Evolutionary conservation across 1,140 invertebrate species (phyloP).

Genomic region (Zaprionus camerounensis): DNA sequence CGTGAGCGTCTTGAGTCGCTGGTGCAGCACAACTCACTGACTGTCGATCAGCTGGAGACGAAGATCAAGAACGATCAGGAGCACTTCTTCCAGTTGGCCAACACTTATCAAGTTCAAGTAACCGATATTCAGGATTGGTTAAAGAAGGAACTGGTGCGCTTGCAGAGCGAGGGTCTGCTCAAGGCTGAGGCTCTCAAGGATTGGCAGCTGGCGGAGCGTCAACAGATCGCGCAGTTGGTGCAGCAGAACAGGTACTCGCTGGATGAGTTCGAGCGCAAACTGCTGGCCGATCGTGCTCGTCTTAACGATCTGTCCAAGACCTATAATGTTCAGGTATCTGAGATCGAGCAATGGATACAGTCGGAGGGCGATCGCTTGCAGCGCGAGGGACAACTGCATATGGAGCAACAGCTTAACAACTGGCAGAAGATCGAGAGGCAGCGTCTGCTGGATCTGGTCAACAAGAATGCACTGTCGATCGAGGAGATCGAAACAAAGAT

Average conservation of each 20-base stretch:
- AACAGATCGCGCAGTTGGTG: conserved; percentile 63
- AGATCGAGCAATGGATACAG: conserved; percentile 79
- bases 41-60: conserved; percentile 70
- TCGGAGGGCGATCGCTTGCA: conserved; percentile 76
- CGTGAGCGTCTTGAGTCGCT: conserved; percentile 66
- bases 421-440: conserved; percentile 80
- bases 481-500: conserved; percentile 73
- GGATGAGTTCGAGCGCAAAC: conserved; percentile 71
- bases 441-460: conserved; percentile 67
- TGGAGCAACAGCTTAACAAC: conserved; percentile 72
- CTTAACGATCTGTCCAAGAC: conserved; percentile 67
- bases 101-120: conserved; percentile 72
- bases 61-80: conserved; percentile 79
- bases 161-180: conserved; percentile 73
- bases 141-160: conserved; percentile 71
- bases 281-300: conserved; percentile 64
- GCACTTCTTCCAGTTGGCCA: conserved; percentile 72
- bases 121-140: conserved; percentile 80
- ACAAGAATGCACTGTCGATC: conserved; percentile 75
- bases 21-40: conserved; percentile 72
- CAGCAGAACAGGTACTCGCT: conserved; percentile 72
- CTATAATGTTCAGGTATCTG: conserved; percentile 74
- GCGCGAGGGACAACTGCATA: conserved; percentile 69
- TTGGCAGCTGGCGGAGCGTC: conserved; percentile 72
- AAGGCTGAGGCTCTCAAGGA: conserved; percentile 76